phyloP scores from a whole-genome alignment of 2,113 vertebrate species.

The Crotalus tigris region DNA sequence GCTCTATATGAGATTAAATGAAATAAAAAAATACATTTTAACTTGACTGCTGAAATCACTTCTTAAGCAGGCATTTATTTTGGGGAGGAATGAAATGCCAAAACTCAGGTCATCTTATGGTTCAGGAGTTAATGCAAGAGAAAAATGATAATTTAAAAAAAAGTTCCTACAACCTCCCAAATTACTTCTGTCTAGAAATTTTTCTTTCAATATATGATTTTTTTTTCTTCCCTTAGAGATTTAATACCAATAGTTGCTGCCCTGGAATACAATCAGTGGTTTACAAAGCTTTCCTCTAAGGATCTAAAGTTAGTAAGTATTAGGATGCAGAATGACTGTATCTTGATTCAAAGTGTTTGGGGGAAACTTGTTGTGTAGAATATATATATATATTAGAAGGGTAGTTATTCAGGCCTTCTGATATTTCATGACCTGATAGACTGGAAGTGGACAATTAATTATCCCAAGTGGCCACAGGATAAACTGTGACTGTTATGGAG shows the following conservation, averaged over 20 bases:
- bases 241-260: constrained; percentile 95
- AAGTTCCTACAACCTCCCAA: not conserved
- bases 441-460: not conserved
- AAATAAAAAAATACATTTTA: constrained; percentile 29
- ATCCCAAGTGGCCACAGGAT: not conserved
- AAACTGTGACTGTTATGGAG: not conserved
- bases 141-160: not conserved
- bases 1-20: constrained; percentile 35
- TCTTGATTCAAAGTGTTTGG: not conserved
- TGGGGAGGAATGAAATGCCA: not conserved
- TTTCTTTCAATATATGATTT: constrained; percentile 42
- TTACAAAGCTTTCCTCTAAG: constrained; percentile 93
- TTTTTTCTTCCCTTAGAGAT: constrained; percentile 78
- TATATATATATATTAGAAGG: not conserved
- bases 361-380: not conserved
- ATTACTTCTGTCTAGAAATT: not conserved
- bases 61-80: not conserved
- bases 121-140: not conserved
- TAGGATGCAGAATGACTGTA: constrained; percentile 1
- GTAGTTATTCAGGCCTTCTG: not conserved
- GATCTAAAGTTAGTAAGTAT: constrained; percentile 93
- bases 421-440: not conserved
- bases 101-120: not conserved
- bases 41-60: constrained; percentile 50
- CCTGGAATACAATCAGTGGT: constrained; percentile 97